Base-by-base conservation (phyloP, 2,797 vertebrate genomes). In the Schizothorax lantsangensis region DNA sequence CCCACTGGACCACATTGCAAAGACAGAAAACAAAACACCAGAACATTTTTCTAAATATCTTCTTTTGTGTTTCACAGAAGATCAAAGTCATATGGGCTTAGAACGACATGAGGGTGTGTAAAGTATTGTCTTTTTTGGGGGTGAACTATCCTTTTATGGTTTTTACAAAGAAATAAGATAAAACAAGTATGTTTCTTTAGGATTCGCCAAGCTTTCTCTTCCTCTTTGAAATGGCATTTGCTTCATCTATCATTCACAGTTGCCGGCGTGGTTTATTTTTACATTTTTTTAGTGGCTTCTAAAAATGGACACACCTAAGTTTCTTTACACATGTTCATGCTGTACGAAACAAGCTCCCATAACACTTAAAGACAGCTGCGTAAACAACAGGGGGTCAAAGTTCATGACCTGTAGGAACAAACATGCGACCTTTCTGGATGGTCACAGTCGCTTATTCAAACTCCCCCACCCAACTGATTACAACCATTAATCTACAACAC, bases 381-480 rank as follows among this genome's bases (percentile, higher is more conserved):
- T 54, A 83, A 83, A 66, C 79, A 89, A 78, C 30, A 17, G 40
- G 33, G 75, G 77, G 77, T 88, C 87, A 75, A 36, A 77, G 66
- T n/a, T 80, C 38, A 15, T 68, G 86, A 87, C 85, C 83, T 59
- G 19, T 47, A 85, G 66, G 73, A 82, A 47, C 52, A 77, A 79
- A 40, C 62, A 43, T 36, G 45, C 17, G 33, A 83, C 80, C 79
- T 72, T 59, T 49, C 57, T 59, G n/a, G 36, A 12, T 3, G 5
- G 30, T 74, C 57, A 66, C 71, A 54, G 57, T 4, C 36, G 40
- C 57, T 62, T 45, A 57, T 64, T 66, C 12, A 74, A 79, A 62
- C 66, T 45, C 68, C 36, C 38, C 36, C 77, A 80, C 45, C 84
- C 57, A 68, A 43, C 6, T 33, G 17, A 85, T 79, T 45, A 17